phyloP scores from a whole-genome alignment of 2,113 vertebrate species.

The Pomatostomus ruficeps region DNA sequence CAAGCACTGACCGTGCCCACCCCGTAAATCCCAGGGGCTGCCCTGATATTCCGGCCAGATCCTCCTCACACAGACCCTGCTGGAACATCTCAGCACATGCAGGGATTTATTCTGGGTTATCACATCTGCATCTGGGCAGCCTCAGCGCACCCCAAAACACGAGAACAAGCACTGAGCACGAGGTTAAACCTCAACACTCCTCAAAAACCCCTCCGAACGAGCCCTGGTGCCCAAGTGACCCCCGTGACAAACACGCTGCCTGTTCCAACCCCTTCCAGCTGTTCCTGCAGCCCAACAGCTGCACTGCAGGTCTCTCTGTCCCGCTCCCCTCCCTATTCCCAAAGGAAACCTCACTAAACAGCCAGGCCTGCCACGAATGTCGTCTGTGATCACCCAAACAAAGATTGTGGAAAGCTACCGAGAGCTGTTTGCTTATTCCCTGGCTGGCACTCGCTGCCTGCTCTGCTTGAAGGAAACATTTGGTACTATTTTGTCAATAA shows the following conservation, averaged over 20 bases:
- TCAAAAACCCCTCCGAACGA: not conserved
- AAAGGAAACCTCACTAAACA: not conserved
- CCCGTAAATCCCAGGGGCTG: not conserved
- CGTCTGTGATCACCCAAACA: not conserved
- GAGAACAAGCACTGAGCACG: fast-evolving
- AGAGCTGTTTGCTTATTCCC: not conserved
- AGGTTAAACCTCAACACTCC: fast-evolving
- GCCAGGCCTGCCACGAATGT: not conserved
- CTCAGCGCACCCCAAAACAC: not conserved
- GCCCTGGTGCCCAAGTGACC: not conserved
- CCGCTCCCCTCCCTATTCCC: not conserved
- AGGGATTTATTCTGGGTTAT: not conserved
- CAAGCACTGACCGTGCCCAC: not conserved
- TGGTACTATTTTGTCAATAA: constrained; percentile 45
- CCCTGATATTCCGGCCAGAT: not conserved
- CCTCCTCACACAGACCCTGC: not conserved
- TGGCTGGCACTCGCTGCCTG: not conserved
- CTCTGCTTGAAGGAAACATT: constrained; percentile 1
- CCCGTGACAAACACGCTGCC: fast-evolving
- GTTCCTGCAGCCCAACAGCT: not conserved
- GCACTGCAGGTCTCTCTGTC: not conserved
- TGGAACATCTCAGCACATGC: not conserved
- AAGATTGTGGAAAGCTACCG: not conserved
- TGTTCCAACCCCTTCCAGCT: not conserved
- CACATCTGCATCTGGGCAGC: not conserved